Evolutionary conservation across 2,113 vertebrate genomes (phyloP).

Genomic region (Trogon surrucura): DNA sequence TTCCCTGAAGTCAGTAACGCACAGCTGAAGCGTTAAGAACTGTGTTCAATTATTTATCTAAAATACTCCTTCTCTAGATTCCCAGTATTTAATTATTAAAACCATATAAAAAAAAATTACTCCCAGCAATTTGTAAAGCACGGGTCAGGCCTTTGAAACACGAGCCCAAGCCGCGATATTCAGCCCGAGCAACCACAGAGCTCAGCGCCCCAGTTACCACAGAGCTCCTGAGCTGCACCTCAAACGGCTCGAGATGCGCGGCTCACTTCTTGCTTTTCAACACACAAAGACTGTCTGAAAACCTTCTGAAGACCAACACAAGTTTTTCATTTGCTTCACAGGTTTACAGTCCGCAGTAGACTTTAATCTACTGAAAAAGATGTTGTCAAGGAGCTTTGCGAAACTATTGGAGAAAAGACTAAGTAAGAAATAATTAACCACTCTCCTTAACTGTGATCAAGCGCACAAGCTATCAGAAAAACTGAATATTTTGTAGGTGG

Average conservation of each 20-base stretch:
- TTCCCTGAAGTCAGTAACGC: not conserved
- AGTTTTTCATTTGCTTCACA: not conserved
- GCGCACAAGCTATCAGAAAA: not conserved
- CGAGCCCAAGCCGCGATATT: not conserved
- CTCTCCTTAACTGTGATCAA: not conserved
- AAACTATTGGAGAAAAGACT: not conserved
- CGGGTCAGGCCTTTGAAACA: not conserved
- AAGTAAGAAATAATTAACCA: not conserved
- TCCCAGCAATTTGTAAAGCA: not conserved
- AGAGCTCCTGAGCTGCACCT: not conserved
- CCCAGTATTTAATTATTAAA: not conserved
- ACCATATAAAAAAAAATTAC: not conserved
- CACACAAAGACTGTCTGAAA: not conserved
- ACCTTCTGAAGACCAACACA: not conserved
- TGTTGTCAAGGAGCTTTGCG: not conserved
- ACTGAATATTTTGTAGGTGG: not conserved
- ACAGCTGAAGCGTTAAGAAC: not conserved
- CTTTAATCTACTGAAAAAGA: not conserved
- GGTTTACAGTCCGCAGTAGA: not conserved
- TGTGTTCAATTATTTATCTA: not conserved
- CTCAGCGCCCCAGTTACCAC: not conserved
- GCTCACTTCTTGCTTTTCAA: not conserved
- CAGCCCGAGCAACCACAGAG: not conserved
- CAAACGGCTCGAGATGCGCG: not conserved
- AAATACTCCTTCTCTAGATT: not conserved